Conservation (phyloP, 2,797 vertebrate species). For the Coilia nasus region DNA sequence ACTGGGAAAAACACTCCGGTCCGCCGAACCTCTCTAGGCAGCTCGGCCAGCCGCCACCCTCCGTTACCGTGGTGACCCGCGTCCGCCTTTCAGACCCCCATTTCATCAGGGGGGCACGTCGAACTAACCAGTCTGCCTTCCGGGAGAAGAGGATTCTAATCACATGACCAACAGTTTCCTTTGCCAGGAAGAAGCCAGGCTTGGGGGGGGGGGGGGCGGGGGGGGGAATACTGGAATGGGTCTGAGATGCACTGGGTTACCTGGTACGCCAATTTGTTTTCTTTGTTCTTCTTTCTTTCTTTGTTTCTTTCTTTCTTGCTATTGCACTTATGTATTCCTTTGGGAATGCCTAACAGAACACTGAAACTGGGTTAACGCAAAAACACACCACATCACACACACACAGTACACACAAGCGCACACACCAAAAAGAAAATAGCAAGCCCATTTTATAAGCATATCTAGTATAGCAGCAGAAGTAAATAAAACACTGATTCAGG, state of each 20-base stretch:
- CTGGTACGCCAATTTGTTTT: not conserved
- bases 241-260: not conserved
- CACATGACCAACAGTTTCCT: not conserved
- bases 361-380: conserved; percentile 33
- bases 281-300: not conserved
- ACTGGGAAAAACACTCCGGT: no score
- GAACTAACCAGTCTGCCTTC: not conserved
- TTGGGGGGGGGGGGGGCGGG: not conserved
- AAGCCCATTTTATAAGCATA: not conserved
- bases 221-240: not conserved
- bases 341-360: conserved; percentile 33
- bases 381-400: conserved; percentile 15
- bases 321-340: conserved; percentile 43
- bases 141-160: not conserved
- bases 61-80: no score
- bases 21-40: no score
- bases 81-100: no score
- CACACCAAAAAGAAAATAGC: not conserved
- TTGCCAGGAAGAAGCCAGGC: not conserved
- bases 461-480: not conserved
- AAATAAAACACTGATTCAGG: not conserved
- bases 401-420: not conserved
- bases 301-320: conserved; percentile 13
- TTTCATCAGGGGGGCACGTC: not conserved
- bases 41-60: no score